These are phyloP conservation scores for Enteromius argenteus DNA, from an alignment of 2,797 vertebrate genomes.

Conservation along the genomic window DNA sequence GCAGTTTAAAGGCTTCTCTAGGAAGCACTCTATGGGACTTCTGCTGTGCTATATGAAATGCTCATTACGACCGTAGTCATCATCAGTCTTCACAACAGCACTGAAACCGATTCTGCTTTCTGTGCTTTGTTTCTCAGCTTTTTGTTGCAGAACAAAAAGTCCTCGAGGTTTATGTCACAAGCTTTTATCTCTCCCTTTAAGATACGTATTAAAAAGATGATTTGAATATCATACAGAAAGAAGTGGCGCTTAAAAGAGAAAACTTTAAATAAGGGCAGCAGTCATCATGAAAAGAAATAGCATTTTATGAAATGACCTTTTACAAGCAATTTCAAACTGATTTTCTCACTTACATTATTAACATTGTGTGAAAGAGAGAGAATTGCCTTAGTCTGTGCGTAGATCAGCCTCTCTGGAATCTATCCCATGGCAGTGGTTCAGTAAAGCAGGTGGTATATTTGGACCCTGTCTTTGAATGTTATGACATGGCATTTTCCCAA, in stretches of 20 bases:
- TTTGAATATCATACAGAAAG: constrained; percentile 29
- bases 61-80: constrained; percentile 36
- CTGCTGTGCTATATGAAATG: constrained; percentile 36
- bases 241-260: background rate
- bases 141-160: constrained; percentile 22
- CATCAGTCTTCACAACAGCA: constrained; percentile 27
- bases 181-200: constrained; percentile 35
- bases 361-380: constrained; percentile 8
- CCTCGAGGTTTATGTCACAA: background rate
- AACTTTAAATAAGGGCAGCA: constrained; percentile 39
- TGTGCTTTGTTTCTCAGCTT: background rate
- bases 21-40: constrained; percentile 38
- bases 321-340: constrained; percentile 51
- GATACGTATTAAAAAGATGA: constrained; percentile 45
- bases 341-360: constrained; percentile 48
- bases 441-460: constrained; percentile 72
- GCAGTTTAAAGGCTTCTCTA: constrained; percentile 50
- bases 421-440: constrained; percentile 66
- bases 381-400: constrained; percentile 28
- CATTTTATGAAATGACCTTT: constrained; percentile 54
- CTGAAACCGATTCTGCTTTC: constrained; percentile 3
- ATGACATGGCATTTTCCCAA: constrained; percentile 57
- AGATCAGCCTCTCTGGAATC: constrained; percentile 66
- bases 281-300: constrained; percentile 46
- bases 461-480: constrained; percentile 68